Conservation (phyloP, 2,113 vertebrate species). For the Trogon melanurus region DNA sequence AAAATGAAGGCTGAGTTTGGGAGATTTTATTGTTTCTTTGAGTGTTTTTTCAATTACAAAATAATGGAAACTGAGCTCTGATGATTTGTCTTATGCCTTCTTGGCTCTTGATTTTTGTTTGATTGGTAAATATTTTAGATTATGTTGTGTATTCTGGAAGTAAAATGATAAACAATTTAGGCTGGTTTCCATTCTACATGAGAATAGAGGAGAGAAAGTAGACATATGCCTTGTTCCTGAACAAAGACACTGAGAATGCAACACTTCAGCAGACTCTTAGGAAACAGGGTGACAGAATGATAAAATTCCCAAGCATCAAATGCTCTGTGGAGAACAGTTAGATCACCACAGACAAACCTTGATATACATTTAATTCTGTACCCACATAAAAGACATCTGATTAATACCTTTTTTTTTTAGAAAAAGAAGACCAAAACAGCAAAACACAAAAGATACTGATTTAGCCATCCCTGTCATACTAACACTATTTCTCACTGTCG, state of each 20-base stretch:
- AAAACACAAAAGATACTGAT: neutral
- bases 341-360: neutral
- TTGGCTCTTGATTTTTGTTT: neutral
- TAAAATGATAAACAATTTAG: too few relatives aligned
- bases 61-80: neutral
- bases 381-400: neutral
- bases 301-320: neutral
- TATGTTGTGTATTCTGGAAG: too few relatives aligned
- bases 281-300: neutral
- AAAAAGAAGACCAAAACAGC: neutral
- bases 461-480: neutral
- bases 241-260: neutral
- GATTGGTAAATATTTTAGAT: neutral
- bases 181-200: too few relatives aligned
- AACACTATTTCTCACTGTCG: neutral
- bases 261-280: neutral
- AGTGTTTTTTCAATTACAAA: neutral
- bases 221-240: too few relatives aligned
- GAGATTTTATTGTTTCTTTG: too few relatives aligned
- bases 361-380: neutral
- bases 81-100: neutral
- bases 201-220: too few relatives aligned
- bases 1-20: neutral
- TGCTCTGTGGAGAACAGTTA: neutral
- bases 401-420: neutral